phyloP scores from a whole-genome alignment of 2,888 invertebrate species.

The Campoplex nolae region DNA sequence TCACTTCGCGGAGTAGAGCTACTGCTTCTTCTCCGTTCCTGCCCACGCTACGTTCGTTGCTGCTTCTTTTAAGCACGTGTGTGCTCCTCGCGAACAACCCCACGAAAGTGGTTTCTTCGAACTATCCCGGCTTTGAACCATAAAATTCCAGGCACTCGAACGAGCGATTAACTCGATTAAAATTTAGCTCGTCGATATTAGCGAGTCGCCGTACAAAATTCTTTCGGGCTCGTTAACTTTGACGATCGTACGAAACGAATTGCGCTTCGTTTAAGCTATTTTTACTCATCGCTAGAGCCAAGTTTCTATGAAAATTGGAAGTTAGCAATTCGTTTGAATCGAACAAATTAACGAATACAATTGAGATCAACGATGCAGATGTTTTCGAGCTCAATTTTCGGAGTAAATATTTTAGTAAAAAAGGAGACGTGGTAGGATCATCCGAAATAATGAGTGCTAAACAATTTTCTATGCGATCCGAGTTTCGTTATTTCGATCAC shows the following conservation, averaged over 20 bases:
- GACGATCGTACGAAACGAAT: slow-evolving; percentile 33
- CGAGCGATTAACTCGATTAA: slow-evolving; percentile 54
- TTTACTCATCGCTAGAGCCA: not conserved
- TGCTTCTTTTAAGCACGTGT: slow-evolving; percentile 28
- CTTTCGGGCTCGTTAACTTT: not conserved
- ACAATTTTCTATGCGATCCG: not conserved
- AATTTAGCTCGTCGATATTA: slow-evolving; percentile 30
- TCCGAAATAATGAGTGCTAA: not conserved
- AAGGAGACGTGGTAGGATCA: too few species aligned
- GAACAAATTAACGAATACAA: slow-evolving; percentile 32
- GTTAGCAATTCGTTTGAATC: slow-evolving; percentile 8
- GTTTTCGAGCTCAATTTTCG: not conserved
- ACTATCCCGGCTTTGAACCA: slow-evolving; percentile 34
- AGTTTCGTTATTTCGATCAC: not conserved
- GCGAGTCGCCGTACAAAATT: slow-evolving; percentile 25
- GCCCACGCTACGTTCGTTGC: slow-evolving; percentile 40
- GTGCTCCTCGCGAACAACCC: slow-evolving; percentile 24
- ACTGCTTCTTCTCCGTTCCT: slow-evolving; percentile 34
- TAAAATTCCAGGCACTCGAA: slow-evolving; percentile 40
- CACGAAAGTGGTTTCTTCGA: slow-evolving; percentile 50
- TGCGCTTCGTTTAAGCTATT: slow-evolving; percentile 1
- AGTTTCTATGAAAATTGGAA: slow-evolving; percentile 36
- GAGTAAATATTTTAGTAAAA: not conserved
- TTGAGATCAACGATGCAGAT: slow-evolving; percentile 13
- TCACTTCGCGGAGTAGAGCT: slow-evolving; percentile 18